Evolutionary conservation across 2,888 invertebrate species (phyloP).

Genomic region (Caenorhabditis plicata): DNA sequence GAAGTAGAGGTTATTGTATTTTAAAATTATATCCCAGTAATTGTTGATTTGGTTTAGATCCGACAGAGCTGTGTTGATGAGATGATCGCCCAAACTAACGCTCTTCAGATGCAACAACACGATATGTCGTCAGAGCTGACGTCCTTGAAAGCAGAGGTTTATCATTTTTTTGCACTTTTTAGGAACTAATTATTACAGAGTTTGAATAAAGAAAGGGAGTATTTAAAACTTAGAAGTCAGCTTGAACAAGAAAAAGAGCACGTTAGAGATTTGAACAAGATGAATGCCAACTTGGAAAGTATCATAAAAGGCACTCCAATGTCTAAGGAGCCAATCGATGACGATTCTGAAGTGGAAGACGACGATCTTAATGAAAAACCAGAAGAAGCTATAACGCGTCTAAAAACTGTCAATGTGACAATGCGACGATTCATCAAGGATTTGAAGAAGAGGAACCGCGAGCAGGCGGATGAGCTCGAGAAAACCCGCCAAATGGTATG

Average conservation of each 20-base stretch:
- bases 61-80: constrained; percentile 45
- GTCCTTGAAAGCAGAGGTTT: constrained; percentile 2
- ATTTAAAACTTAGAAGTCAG: constrained; percentile 21
- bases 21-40: too few species aligned
- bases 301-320: constrained; percentile 15
- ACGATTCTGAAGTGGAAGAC: not conserved
- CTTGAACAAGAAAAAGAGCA: constrained; percentile 11
- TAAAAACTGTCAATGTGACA: not conserved
- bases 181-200: constrained; percentile 3
- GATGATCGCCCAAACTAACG: constrained; percentile 43
- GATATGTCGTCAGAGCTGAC: not conserved
- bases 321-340: too few species aligned
- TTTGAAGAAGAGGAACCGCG: not conserved
- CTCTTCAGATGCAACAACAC: constrained; percentile 37
- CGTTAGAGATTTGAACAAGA: constrained; percentile 5
- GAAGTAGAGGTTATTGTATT: too few species aligned
- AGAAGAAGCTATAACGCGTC: not conserved
- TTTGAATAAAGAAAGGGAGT: constrained; percentile 6
- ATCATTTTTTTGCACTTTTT: not conserved
- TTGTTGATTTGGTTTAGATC: too few species aligned
- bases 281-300: constrained; percentile 9
- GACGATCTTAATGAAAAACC: not conserved
- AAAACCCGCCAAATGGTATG: too few species aligned
- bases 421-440: constrained; percentile 3
- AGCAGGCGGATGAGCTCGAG: not conserved